These are phyloP conservation scores for Liasis olivaceus DNA, from an alignment of 2,797 vertebrate genomes.

Conservation along the genomic window DNA sequence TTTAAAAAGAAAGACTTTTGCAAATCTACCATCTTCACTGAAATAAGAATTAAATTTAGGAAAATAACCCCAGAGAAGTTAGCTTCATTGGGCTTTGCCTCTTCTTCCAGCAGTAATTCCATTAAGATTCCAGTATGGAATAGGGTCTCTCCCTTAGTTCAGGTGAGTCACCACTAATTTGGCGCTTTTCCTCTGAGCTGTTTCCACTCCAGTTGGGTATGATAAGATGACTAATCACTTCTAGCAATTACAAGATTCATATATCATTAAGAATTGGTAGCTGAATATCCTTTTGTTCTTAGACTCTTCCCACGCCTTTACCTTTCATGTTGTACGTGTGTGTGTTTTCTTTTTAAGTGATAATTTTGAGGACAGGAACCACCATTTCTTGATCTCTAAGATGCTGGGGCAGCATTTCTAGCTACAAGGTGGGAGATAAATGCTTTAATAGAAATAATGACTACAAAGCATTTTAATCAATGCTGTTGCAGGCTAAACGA, in stretches of 20 bases:
- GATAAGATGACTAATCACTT: neutral
- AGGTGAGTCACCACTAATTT: neutral
- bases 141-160: neutral
- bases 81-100: neutral
- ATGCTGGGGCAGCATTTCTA: neutral
- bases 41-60: neutral
- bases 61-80: neutral
- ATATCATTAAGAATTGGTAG: neutral
- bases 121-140: neutral
- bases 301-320: neutral
- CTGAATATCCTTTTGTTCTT: neutral
- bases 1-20: neutral
- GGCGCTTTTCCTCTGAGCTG: neutral
- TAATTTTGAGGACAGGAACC: neutral
- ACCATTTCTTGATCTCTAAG: neutral
- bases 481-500: slow-evolving; percentile 80
- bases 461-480: neutral
- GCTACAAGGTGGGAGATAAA: neutral
- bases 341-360: neutral
- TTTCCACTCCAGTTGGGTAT: neutral
- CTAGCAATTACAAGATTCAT: neutral
- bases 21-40: neutral
- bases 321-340: neutral
- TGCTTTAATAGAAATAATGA: neutral
- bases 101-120: neutral